A percentile compares a stretch with the other conserved stretches of the same genome.
Conservation (phyloP, 2,888 invertebrate species). For the Itoplectis maculator region DNA sequence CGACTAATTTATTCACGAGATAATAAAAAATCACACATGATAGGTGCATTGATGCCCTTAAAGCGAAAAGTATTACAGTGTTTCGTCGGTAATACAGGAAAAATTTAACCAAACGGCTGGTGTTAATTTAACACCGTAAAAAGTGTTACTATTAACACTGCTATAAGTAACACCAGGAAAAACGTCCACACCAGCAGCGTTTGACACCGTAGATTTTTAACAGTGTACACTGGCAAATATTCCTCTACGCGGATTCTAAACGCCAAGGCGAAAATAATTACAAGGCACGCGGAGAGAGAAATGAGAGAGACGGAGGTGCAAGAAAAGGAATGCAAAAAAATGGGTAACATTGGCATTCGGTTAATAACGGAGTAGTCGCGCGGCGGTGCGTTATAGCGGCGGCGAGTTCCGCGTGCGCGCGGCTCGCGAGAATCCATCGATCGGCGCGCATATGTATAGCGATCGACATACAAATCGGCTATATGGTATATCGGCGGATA, state of each 20-base stretch:
- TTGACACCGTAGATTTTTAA: too few relatives aligned
- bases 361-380: constrained; percentile 51
- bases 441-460: constrained; percentile 41
- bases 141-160: too few relatives aligned
- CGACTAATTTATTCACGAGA: too few relatives aligned
- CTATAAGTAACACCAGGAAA: too few relatives aligned
- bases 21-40: too few relatives aligned
- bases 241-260: constrained; percentile 1
- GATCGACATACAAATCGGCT: constrained; percentile 45
- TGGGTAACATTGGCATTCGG: constrained; percentile 27
- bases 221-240: too few relatives aligned
- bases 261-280: not conserved
- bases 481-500: constrained; percentile 57
- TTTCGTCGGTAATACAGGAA: too few relatives aligned
- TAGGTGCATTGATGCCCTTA: too few relatives aligned
- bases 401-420: constrained; percentile 1
- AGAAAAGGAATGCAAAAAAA: constrained; percentile 10
- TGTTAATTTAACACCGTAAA: too few relatives aligned
- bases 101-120: too few relatives aligned
- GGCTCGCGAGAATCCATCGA: constrained; percentile 30
- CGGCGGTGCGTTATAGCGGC: constrained; percentile 15
- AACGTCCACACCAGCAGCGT: too few relatives aligned
- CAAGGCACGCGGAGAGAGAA: constrained; percentile 2
- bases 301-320: constrained; percentile 1
- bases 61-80: too few relatives aligned